Base-by-base conservation (phyloP, 2,113 vertebrate genomes). In the Amia ocellicauda region DNA sequence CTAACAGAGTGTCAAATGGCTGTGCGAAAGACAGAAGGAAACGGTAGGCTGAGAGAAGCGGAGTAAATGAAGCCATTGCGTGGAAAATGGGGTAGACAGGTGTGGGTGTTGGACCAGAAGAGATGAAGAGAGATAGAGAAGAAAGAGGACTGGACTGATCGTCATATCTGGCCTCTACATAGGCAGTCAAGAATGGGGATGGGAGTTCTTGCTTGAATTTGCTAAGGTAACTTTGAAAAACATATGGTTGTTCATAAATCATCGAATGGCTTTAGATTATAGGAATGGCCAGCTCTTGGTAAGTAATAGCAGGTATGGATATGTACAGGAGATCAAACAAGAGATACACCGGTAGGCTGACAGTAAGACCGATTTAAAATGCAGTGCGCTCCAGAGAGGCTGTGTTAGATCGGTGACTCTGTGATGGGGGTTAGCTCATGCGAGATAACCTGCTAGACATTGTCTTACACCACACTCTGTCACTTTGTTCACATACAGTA, bases 201-300 rank as follows among this genome's bases (percentile, higher is more conserved):
- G 11, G 31, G 5, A 36, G 11, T 36, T 36, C 31, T 7, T n/a
- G n/a, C n/a, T 11, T 36, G 31, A 2, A 5, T 36, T 36, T 36
- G 11, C 31, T 36, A 36, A 36, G 31, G 31, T 11, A 5, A 36
- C 1, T 11, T 29, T 9, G 31, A 27, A 22, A 19, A 16, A 28
- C 41, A 65, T 53, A 27, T 13, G 27, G 63, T 23, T 66, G 63
- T 58, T 58, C 45, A 66, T 66, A 66, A 58, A 66, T 66, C 63
- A 66, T 13, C 27, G 1, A 5, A 36, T 36, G 31, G 31, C 31
- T 36, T 5, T 11, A 36, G 31, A 36, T 36, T 36, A 36, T 36
- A 36, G 31, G 31, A 36, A 36, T 36, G 5, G 5, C 31, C 14
- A 14, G 20, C 63, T 28, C 20, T 36, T 16, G 27, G 23, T 24